A percentile compares a stretch with the other conserved stretches of the same genome.
phyloP scores from a whole-genome alignment of 2,888 invertebrate species.

The Achlya flavicornis region DNA sequence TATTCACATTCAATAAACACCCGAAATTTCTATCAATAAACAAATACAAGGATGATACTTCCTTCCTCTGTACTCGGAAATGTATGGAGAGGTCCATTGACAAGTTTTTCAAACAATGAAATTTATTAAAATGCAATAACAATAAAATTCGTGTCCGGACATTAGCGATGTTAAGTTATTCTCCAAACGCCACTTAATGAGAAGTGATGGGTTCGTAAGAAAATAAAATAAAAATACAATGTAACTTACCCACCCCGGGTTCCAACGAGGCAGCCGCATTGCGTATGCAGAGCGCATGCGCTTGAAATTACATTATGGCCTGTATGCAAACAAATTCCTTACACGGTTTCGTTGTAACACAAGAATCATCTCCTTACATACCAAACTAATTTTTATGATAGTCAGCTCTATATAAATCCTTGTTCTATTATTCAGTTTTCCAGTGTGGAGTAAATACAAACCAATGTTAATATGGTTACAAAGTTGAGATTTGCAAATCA shows the following conservation, averaged over 20 bases:
- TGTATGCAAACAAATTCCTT: constrained; percentile 74
- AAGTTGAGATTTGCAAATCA: not conserved
- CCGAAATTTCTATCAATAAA: constrained; percentile 45
- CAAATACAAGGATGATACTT: constrained; percentile 59
- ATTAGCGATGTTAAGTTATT: constrained; percentile 82
- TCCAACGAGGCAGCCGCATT: constrained; percentile 61
- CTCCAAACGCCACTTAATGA: constrained; percentile 83
- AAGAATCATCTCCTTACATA: constrained; percentile 41
- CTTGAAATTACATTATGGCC: constrained; percentile 72
- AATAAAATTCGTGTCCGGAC: constrained; percentile 83
- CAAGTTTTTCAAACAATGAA: constrained; percentile 70
- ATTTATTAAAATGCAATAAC: constrained; percentile 83
- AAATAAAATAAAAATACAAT: constrained; percentile 78
- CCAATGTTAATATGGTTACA: not conserved
- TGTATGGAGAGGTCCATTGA: constrained; percentile 58
- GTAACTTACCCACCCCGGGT: constrained; percentile 57
- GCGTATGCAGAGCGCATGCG: constrained; percentile 72
- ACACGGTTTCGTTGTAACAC: constrained; percentile 49
- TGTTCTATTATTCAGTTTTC: not conserved
- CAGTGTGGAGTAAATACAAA: no score
- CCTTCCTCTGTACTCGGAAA: constrained; percentile 77
- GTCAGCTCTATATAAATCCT: constrained; percentile 7
- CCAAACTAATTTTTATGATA: constrained; percentile 15
- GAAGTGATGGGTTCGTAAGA: constrained; percentile 83
- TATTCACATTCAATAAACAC: constrained; percentile 36